Evolutionary conservation across 2,888 invertebrate genomes (phyloP), one percentile per base, ranked within the genome.

Genomic region (Drosophila vallismaia): DNA sequence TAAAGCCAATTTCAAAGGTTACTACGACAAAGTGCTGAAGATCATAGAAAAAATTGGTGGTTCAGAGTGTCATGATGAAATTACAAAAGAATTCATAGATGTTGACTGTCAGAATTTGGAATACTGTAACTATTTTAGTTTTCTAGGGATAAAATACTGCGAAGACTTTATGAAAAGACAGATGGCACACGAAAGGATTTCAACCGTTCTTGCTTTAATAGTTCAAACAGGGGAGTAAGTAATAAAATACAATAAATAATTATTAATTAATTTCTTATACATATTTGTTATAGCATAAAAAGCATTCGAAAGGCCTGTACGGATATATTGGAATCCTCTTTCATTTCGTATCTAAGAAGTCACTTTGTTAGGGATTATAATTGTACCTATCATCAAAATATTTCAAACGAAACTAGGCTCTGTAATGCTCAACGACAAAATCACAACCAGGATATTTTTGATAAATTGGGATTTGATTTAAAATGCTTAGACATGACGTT

Each of bases 181-280:
- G 12, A 36, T 6, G n/a, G 12, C 6, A n/a, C 42, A 31, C 24
- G 24, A 31, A 12, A 54, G 19, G n/a, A 24, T 54, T 9, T 6
- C 24, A 2, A 9, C 3, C 10, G 9, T 33, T 0, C 1, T 54
- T 33, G 54, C 44, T 0, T 9, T 28, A 2, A 2, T 33, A 31
- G 45, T 54, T 29, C 54, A 54, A 7, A 9, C 19, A 9, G 45
- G 4, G 12, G 29, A 33, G 54, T 54, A 24, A 45, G 54, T 45
- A 7, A 12, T 3, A 26, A 5, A 12, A 8, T 28, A 28, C 6
- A 5, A 4, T 24, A 0, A 26, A 3, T 10, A 10, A 4, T 31
- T 4, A 3, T 1, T 9, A 53, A n/a, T 1, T 0, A 19, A 19
- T 5, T 3, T 31, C 9, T 8, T n/a, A n/a, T 7, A 1, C 9